Conservation (phyloP, 2,113 vertebrate genomes). For the Alligator sinensis region DNA sequence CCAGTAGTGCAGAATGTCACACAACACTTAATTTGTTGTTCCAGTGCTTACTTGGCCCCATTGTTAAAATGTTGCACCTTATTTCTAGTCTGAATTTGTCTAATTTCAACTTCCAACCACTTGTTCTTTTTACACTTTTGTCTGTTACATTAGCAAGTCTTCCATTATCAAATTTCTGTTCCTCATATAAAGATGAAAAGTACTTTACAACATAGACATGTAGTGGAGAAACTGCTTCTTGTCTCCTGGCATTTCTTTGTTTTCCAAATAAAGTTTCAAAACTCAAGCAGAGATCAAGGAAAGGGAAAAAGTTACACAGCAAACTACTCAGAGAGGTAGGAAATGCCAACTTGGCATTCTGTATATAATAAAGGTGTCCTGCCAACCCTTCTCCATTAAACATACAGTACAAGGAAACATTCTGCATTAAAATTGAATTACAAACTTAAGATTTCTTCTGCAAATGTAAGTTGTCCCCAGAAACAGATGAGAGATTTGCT, state of each 20-base stretch:
- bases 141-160: neutral
- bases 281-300: neutral
- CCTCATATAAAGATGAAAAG: neutral
- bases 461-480: neutral
- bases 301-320: neutral
- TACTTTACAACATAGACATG: neutral
- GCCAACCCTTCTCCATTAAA: neutral
- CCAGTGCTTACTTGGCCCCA: conserved; percentile 23
- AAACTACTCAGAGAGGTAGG: neutral
- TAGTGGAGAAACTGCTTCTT: neutral
- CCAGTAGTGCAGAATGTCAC: conserved; percentile 25
- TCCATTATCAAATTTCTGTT: neutral
- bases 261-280: neutral
- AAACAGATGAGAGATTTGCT: neutral
- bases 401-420: neutral
- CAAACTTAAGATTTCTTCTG: neutral
- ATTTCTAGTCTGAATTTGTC: conserved; percentile 12
- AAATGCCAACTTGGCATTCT: neutral
- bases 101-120: conserved; percentile 11
- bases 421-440: neutral
- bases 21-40: conserved; percentile 13
- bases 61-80: conserved; percentile 7
- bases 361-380: neutral
- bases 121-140: neutral
- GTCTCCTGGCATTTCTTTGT: neutral